Evolutionary conservation across 2,797 vertebrate species (phyloP), one percentile per base, ranked within the genome.

Genomic region (Streptopelia turtur): DNA sequence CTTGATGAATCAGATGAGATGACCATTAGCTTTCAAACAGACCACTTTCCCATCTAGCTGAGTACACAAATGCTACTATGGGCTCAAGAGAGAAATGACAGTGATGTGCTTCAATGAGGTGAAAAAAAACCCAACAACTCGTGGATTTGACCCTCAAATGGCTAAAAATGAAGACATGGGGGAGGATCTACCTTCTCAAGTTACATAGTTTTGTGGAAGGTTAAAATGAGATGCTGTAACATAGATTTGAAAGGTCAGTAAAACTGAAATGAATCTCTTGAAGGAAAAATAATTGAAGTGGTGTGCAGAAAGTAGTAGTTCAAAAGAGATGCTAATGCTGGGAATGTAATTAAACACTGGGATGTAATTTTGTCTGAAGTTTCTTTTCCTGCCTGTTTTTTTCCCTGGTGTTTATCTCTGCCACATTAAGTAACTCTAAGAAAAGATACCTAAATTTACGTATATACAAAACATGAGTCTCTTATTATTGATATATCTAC

Each of bases 21-120:
- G 80, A 15, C 41, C 11, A 1, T n/a, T 84, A 28, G 28, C 33
- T 79, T 61, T 91, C 43, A 59, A 21, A 28, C 52, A 23, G n/a
- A 45, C 24, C 7, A 6, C 15, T 45, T 90, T 35, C 25, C 76
- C 5, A 13, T 28, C 8, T 50, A 45, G 6, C 16, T 78, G 27
- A 9, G 35, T 49, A 8, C 25, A 15, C 7, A 60, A 39, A 25
- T 50, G 25, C 53, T 78, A 3, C 49, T 57, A 6, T 47, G 56
- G 31, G 9, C 23, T 83, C 16, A 14, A 15, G 30, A 6, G 39
- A 14, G 49, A 41, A 45, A 20, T 45, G 18, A 3, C 9, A 52
- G 22, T 1, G 0, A 1, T 12, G 25, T 87, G 24, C n/a, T 61
- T 43, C 1, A 0, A 0, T 28, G 5, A 16, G 6, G 5, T 60